Evolutionary conservation across 2,113 vertebrate genomes (phyloP).

Genomic region (Apus apus): DNA sequence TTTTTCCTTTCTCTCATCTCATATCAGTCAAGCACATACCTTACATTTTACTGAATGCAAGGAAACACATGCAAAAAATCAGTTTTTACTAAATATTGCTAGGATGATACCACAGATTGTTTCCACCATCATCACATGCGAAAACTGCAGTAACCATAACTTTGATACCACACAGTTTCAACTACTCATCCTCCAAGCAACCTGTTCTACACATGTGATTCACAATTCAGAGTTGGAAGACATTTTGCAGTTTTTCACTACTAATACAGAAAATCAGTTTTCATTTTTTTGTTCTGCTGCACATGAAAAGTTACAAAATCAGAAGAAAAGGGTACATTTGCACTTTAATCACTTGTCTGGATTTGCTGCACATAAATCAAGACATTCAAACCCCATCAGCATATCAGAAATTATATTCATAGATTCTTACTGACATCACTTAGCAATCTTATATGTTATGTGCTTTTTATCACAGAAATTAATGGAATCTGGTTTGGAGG

Average conservation of each 20-base stretch:
- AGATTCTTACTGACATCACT: background rate
- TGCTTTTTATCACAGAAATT: background rate
- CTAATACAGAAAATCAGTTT: background rate
- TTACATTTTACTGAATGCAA: background rate
- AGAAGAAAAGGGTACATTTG: constrained; percentile 55
- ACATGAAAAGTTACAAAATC: constrained; percentile 4
- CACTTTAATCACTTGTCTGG: constrained; percentile 46
- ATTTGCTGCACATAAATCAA: constrained; percentile 44
- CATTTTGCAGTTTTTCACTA: background rate
- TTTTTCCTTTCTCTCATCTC: background rate
- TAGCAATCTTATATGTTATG: accelerated
- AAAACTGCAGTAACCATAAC: background rate
- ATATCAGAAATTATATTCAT: background rate
- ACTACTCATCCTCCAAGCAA: background rate
- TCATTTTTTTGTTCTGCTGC: background rate
- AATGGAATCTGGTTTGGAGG: background rate
- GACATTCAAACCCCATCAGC: background rate
- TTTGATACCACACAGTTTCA: background rate
- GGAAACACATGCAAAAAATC: background rate
- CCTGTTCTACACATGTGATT: background rate
- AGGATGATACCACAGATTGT: background rate
- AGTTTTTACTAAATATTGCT: background rate
- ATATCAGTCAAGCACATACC: background rate
- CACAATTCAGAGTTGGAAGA: background rate
- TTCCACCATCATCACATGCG: background rate